Base-by-base conservation (phyloP, 1,140 invertebrate genomes). In the Drosophila subpulchrella region DNA sequence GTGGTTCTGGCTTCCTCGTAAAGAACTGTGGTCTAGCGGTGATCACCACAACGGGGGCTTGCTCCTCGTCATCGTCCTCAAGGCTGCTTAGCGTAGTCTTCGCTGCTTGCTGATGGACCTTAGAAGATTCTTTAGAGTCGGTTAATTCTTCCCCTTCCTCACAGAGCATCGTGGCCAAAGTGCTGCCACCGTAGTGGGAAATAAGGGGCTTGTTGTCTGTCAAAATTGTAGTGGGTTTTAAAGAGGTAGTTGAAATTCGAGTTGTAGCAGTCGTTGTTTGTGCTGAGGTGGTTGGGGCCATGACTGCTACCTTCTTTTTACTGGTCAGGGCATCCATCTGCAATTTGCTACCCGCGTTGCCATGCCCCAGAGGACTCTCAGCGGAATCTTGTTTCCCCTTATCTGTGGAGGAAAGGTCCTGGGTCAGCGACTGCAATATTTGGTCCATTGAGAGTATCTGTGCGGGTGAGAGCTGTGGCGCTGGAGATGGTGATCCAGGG, bases 371-470 rank as follows among this genome's bases (percentile, higher is more conserved):
- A 0, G 82, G 81, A 7, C n/a, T 46, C 6, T 39, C 44, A 8
- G 30, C 58, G 3, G 57, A 42, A 5, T 36, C 20, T 4, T 60
- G 47, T 12, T 82, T 70, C 41, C 54, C 55, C 8, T 88, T 71
- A 12, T 88, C 79, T 3, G 53, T 71, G 0, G 46, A 44, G 0
- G 71, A 53, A 13, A 74, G 42, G 57, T 90, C 76, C 17, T 91
- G 75, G 4, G 81, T 86, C 4, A 91, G 65, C 7, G 78, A 88
- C 51, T 86, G 77, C 39, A 91, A 74, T 30, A 91, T 91, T 54
- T 91, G 84, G 57, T 91, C 89, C 75, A 91, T 82, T 4, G 89
- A 91, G 6, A 75, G 51, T n/a, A 90, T 91, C 32, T 90, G 78
- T 38, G 67, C 81, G 7, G 68, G 68, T n/a, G 76, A 75, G 34